Conservation (phyloP, 2,888 invertebrate species). For the Diarsia dahlii region DNA sequence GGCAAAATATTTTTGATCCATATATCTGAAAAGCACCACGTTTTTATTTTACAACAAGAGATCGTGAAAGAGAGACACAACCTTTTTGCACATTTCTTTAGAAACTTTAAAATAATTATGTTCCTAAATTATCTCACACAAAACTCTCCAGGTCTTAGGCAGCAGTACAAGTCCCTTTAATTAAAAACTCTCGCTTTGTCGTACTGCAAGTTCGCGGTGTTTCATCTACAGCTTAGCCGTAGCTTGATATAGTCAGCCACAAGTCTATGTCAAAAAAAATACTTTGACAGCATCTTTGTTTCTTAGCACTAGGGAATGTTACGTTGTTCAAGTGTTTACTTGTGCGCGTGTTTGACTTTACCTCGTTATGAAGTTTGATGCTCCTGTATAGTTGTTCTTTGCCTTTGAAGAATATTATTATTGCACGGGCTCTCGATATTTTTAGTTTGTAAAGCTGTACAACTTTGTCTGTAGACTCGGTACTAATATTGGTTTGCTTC, state of each 20-base stretch:
- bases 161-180: slow-evolving; percentile 76
- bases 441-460: slow-evolving; percentile 74
- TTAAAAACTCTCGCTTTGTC: slow-evolving; percentile 85
- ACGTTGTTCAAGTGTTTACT: neutral
- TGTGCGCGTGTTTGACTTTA: slow-evolving; percentile 36
- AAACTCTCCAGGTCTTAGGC: slow-evolving; percentile 45
- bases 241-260: slow-evolving; percentile 38
- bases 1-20: neutral
- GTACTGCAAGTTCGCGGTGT: slow-evolving; percentile 70
- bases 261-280: neutral
- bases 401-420: slow-evolving; percentile 83
- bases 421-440: slow-evolving; percentile 74
- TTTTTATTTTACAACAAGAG: neutral
- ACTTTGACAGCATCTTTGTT: neutral
- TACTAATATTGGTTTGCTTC: slow-evolving; percentile 33
- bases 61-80: neutral
- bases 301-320: neutral
- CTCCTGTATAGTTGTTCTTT: slow-evolving; percentile 75
- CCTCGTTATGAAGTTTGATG: slow-evolving; percentile 85
- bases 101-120: slow-evolving; percentile 6
- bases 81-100: neutral
- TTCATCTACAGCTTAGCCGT: slow-evolving; percentile 76
- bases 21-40: neutral
- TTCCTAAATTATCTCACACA: slow-evolving; percentile 41
- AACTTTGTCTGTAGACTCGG: slow-evolving; percentile 65